phyloP scores from a whole-genome alignment of 2,888 invertebrate genomes.

The Lithosia quadra region DNA sequence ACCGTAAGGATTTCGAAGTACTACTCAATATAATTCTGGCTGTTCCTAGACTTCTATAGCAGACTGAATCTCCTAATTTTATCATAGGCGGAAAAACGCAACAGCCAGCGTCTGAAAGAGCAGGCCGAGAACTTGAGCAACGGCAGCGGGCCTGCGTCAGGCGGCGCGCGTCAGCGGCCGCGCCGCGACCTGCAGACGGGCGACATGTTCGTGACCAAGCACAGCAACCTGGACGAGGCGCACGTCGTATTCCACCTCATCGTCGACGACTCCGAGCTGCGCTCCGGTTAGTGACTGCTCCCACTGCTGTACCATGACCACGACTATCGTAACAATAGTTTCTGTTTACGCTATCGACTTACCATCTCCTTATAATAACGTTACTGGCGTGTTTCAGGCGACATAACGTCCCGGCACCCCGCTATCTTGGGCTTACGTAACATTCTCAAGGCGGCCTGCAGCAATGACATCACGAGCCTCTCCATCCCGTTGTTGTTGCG shows the following conservation, averaged over 20 bases:
- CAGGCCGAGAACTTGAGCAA: conserved; percentile 49
- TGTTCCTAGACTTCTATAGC: no score
- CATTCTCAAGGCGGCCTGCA: conserved; percentile 97
- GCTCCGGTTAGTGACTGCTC: conserved; percentile 58
- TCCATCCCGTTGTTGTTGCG: conserved; percentile 97
- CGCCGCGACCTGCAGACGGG: conserved; percentile 90
- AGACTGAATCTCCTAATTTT: neutral
- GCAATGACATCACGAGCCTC: conserved; percentile 96
- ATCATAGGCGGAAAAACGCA: conserved; percentile 66
- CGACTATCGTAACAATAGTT: no score
- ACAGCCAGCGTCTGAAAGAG: conserved; percentile 55
- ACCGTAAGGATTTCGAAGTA: no score
- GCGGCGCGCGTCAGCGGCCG: conserved; percentile 67
- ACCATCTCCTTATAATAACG: neutral
- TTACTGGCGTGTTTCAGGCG: conserved; percentile 82
- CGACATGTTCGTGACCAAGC: conserved; percentile 94
- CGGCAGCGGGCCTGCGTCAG: conserved; percentile 65
- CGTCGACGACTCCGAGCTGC: conserved; percentile 91
- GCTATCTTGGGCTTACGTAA: conserved; percentile 97
- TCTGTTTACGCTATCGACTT: no score
- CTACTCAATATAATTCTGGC: no score
- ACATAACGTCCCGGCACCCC: conserved; percentile 98
- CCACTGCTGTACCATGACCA: no score
- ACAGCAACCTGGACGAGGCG: conserved; percentile 97
- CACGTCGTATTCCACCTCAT: conserved; percentile 99